Base-by-base conservation (phyloP, 2,113 vertebrate genomes). In the Andinoacara biseriatus region DNA sequence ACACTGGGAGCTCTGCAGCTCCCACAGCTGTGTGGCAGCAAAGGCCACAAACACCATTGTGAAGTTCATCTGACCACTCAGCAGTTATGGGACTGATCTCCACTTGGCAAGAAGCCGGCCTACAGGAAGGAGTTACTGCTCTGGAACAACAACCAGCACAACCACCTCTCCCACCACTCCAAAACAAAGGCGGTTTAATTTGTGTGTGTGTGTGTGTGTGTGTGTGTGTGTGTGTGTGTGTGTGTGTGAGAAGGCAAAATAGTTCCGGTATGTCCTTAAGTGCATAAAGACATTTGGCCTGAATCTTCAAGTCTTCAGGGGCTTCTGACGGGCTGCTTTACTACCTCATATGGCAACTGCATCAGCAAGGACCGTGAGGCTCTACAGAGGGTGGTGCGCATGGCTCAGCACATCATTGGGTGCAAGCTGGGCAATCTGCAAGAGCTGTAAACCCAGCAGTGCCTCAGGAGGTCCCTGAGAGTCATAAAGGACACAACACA, bases 391-490 rank as follows among this genome's bases (percentile, higher is more conserved):
- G 46, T 72, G 17, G 65, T 72, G 46, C 49, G 49, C 67, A 33
- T 72, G 52, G 26, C 67, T 72, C 67, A 72, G 26, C 67, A 72
- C 67, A 72, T 54, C 67, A 72, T 33, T 54, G 67, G 46, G 67
- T 33, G 46, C 46, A 72, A n/a, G 46, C 67, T 54, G 67, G 6
- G 1, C 67, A 54, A 26, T 52, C 46, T 54, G 46, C 26, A 2
- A 33, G 26, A 72, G 46, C 46, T 11, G 46, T 72, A 72, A 72
- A 72, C 46, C 26, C 67, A 72, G 67, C 46, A 72, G 46, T n/a
- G 67, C 46, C 67, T 72, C 46, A 33, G 52, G 10, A 72, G 43
- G 65, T 72, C 65, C 26, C 17, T 10, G 2, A 72, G 67, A 72
- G 67, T 72, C 67, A 72, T 54, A 72, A 52, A 72, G 67, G 46